Base-by-base conservation (phyloP, 2,797 vertebrate genomes). In the Euphonia xanthogaster region DNA sequence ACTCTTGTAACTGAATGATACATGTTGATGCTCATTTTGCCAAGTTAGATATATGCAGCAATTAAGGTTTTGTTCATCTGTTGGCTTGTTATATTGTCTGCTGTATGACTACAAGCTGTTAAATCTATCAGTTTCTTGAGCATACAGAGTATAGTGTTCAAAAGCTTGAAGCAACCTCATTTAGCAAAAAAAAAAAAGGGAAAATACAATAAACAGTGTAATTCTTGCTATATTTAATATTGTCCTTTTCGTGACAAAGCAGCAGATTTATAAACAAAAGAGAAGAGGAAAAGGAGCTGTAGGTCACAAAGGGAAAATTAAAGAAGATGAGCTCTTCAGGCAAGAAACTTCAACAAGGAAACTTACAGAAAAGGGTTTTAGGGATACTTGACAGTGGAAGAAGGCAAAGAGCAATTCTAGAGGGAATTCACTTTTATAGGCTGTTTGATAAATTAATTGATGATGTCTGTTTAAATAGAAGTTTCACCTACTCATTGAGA, bases 331-430 rank as follows among this genome's bases (percentile, higher is more conserved):
- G 4, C 9, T 63, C 10, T 77, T 17, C 37, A 78, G 24, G 19
- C 21, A 74, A 39, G 30, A 53, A 92, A 66, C 6, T 55, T 61
- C 11, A 37, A 35, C 25, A 48, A n/a, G 12, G 8, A 65, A 76
- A 42, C 8, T 51, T 7, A 14, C 2, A 30, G 30, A 25, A 37
- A 79, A 50, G 4, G 24, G 2, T 1, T 47, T n/a, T 83, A 31
- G 10, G 5, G 10, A 19, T 53, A 5, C 2, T 33, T 14, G 13
- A 13, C 11, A 51, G 17, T 23, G 9, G 14, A 33, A 73, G 12
- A 42, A 33, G 12, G 8, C 4, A 66, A 14, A 55, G 5, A 76
- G 2, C 0, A 4, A 11, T 58, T 77, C 12, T 21, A n/a, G 4
- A 24, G 4, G 6, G 6, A 61, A 62, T 65, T 60, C 4, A 45